Evolutionary conservation across 2,888 invertebrate genomes (phyloP).

Genomic region (Mongoloraphidia duomilia): DNA sequence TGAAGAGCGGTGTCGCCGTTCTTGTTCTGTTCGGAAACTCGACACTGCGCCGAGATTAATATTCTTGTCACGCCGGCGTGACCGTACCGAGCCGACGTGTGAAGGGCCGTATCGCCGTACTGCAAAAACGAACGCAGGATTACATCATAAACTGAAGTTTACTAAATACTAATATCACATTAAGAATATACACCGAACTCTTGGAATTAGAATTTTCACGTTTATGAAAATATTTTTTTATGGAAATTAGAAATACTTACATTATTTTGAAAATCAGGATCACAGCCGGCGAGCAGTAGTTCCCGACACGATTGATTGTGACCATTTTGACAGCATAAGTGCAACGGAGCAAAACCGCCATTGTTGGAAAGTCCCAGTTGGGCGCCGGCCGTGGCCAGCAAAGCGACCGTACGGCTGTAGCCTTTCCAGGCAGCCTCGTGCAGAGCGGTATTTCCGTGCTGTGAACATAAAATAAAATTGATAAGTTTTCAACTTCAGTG

Average conservation of each 20-base stretch:
- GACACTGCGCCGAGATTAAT: slow-evolving; percentile 77
- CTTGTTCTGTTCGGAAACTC: slow-evolving; percentile 81
- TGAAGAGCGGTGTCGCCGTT: slow-evolving; percentile 92
- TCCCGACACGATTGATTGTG: slow-evolving; percentile 91
- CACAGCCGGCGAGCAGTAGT: slow-evolving; percentile 71
- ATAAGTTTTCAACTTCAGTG: background rate
- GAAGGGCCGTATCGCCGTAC: slow-evolving; percentile 91
- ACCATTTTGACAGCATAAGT: slow-evolving; percentile 90
- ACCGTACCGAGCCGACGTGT: slow-evolving; percentile 89
- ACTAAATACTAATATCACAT: too few relatives aligned
- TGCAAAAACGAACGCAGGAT: slow-evolving; percentile 27
- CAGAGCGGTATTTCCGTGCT: slow-evolving; percentile 87
- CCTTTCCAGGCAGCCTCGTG: slow-evolving; percentile 96
- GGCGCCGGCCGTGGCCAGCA: slow-evolving; percentile 53
- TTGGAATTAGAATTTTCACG: background rate
- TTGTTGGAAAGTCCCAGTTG: slow-evolving; percentile 54
- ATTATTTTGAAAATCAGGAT: slow-evolving; percentile 82
- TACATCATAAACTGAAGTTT: too few relatives aligned
- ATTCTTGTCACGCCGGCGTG: slow-evolving; percentile 93
- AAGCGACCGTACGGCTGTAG: slow-evolving; percentile 68
- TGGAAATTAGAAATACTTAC: slow-evolving; percentile 34
- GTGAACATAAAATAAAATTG: slow-evolving; percentile 19
- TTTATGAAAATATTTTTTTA: background rate
- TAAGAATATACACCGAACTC: background rate
- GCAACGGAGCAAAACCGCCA: slow-evolving; percentile 86